Evolutionary conservation across 2,888 invertebrate genomes (phyloP).

Genomic region (Pseudococcus longispinus): DNA sequence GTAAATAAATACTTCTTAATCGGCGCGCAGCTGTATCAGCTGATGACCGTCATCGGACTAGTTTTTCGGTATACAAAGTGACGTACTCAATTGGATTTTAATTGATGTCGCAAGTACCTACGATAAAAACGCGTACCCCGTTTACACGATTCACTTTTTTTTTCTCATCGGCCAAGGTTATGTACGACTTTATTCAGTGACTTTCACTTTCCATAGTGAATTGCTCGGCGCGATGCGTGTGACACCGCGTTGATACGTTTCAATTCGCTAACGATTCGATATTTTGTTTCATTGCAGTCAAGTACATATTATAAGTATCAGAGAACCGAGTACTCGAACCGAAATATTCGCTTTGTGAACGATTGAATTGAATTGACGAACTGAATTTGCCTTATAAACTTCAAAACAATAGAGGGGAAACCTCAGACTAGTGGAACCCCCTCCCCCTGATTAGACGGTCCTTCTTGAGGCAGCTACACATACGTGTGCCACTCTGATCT

Average conservation of each 20-base stretch:
- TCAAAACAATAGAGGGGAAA: too few relatives aligned
- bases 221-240: not conserved
- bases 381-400: too few relatives aligned
- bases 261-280: not conserved
- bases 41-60: not conserved
- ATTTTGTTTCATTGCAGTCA: not conserved
- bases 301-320: too few relatives aligned
- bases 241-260: not conserved
- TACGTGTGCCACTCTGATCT: too few relatives aligned
- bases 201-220: conserved; percentile 1
- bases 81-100: not conserved
- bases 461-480: too few relatives aligned
- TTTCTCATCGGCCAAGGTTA: not conserved
- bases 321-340: too few relatives aligned
- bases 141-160: not conserved
- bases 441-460: too few relatives aligned
- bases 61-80: not conserved
- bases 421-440: too few relatives aligned
- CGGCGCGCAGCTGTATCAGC: not conserved
- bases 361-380: too few relatives aligned
- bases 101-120: not conserved
- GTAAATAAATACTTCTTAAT: not conserved
- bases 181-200: not conserved
- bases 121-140: not conserved
- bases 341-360: too few relatives aligned